Evolutionary conservation across 1,140 invertebrate species (phyloP).

Genomic region (Pseudachorutes palmiensis): DNA sequence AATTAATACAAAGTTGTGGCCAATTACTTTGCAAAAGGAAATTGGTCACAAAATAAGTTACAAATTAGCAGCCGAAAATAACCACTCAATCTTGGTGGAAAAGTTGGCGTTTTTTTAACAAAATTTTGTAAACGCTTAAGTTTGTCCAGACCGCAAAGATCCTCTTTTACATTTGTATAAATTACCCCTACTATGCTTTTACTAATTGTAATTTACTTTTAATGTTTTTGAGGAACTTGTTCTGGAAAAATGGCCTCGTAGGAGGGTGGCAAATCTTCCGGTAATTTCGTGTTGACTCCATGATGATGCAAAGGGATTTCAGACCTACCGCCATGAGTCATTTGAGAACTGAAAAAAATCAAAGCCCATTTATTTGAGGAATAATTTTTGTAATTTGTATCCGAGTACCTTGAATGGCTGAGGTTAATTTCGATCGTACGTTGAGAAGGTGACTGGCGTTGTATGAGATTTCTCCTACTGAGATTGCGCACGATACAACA

Average conservation of each 20-base stretch:
- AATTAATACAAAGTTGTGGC: no score
- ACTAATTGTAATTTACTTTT: no score
- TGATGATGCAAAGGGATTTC: background rate
- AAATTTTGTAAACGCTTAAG: background rate
- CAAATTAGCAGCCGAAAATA: no score
- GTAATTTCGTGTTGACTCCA: background rate
- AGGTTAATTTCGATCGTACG: background rate
- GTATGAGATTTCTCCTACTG: background rate
- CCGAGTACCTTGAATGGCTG: background rate
- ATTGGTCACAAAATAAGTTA: no score
- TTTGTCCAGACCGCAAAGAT: background rate
- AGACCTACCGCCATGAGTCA: background rate
- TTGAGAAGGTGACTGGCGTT: background rate
- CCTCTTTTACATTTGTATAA: no score
- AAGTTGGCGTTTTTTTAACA: no score
- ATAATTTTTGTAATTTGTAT: background rate
- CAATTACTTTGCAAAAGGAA: no score
- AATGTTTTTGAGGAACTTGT: background rate
- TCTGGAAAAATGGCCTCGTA: conserved; percentile 16
- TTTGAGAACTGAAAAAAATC: background rate
- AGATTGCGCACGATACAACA: conserved; percentile 21
- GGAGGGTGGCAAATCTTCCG: conserved; percentile 8
- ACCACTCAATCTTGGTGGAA: no score
- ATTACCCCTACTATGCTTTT: background rate
- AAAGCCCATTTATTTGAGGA: background rate